These are phyloP conservation scores for Dryobota labecula DNA, from an alignment of 2,888 invertebrate species.

Conservation along the genomic window DNA sequence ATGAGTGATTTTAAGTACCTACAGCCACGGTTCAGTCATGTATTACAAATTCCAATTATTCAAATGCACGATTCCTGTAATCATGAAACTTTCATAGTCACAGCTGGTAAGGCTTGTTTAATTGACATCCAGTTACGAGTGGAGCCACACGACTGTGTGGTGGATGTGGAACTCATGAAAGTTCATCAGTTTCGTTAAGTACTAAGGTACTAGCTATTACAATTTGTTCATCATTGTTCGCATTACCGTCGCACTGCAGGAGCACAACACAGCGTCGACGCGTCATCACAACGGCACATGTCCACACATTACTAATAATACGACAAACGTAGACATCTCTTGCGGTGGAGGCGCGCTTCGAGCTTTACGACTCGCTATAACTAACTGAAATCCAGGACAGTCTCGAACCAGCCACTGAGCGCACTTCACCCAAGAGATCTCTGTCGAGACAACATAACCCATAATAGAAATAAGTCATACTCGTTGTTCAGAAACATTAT, in stretches of 20 bases:
- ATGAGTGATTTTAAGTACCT: slow-evolving; percentile 81
- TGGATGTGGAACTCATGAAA: slow-evolving; percentile 81
- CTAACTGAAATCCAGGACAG: slow-evolving; percentile 42
- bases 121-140: slow-evolving; percentile 85
- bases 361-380: slow-evolving; percentile 35
- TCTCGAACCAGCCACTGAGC: slow-evolving; percentile 59
- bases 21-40: slow-evolving; percentile 76
- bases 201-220: slow-evolving; percentile 75
- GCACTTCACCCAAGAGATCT: slow-evolving; percentile 67
- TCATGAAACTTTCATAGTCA: slow-evolving; percentile 80
- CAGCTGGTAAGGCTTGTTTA: slow-evolving; percentile 85
- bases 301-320: slow-evolving; percentile 79
- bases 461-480: slow-evolving; percentile 79
- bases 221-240: slow-evolving; percentile 64
- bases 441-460: slow-evolving; percentile 77
- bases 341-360: slow-evolving; percentile 67
- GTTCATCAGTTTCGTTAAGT: slow-evolving; percentile 81
- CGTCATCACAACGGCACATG: slow-evolving; percentile 78
- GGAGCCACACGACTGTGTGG: slow-evolving; percentile 70
- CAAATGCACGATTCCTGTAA: slow-evolving; percentile 78
- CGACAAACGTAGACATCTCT: slow-evolving; percentile 67
- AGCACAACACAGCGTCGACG: slow-evolving; percentile 67
- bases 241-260: slow-evolving; percentile 59
- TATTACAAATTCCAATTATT: slow-evolving; percentile 81
- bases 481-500: slow-evolving; percentile 81